Evolutionary conservation across 2,888 invertebrate genomes (phyloP).

Genomic region (Dinocampus coccinellae): DNA sequence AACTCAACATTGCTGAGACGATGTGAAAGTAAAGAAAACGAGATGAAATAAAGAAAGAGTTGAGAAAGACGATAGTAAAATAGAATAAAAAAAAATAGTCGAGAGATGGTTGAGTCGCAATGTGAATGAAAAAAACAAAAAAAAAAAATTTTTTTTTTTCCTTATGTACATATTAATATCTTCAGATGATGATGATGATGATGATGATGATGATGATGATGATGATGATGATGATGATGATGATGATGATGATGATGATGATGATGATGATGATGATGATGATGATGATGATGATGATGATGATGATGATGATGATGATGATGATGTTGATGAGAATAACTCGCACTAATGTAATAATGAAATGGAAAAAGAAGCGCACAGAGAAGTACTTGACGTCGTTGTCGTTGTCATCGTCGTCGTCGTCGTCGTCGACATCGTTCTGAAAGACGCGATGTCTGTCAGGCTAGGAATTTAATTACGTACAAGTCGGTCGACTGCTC

Average conservation of each 20-base stretch:
- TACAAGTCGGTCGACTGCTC: conserved; percentile 39
- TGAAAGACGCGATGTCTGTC: conserved; percentile 41
- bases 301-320: too few relatives aligned
- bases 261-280: too few relatives aligned
- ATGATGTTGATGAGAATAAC: too few relatives aligned
- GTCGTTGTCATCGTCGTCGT: conserved; percentile 10
- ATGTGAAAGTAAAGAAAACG: neutral
- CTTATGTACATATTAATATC: neutral
- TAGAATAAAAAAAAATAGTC: too few relatives aligned
- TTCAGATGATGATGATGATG: neutral
- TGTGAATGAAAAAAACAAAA: conserved; percentile 8
- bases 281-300: too few relatives aligned
- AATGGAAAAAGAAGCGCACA: neutral
- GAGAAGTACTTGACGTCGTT: conserved; percentile 9
- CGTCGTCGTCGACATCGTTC: neutral
- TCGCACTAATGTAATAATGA: neutral
- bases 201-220: neutral
- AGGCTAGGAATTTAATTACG: conserved; percentile 57
- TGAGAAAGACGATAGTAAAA: neutral
- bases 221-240: too few relatives aligned
- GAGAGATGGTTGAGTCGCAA: conserved; percentile 6
- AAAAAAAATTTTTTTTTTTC: neutral
- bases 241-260: too few relatives aligned
- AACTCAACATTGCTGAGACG: too few relatives aligned
- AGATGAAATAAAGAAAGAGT: neutral